Conservation (phyloP, 2,888 invertebrate genomes). For the Aspidiotus rigidus region DNA sequence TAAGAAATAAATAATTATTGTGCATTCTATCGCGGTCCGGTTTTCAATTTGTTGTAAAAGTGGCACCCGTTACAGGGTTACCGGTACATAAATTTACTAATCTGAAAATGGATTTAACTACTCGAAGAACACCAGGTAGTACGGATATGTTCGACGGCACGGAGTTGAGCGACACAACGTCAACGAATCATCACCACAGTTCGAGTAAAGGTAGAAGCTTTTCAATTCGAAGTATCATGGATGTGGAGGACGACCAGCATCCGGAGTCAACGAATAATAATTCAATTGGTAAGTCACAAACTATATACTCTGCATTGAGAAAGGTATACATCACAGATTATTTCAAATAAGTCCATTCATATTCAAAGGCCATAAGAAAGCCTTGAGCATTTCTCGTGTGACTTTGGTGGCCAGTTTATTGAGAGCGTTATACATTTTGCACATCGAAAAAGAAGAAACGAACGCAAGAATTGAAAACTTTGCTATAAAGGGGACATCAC, state of each 20-base stretch:
- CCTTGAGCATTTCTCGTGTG: too few species aligned
- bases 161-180: neutral
- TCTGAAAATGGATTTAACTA: constrained; percentile 24
- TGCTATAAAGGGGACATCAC: too few species aligned
- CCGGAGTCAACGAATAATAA: constrained; percentile 10
- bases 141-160: constrained; percentile 1
- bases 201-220: constrained; percentile 10
- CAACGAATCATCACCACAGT: neutral
- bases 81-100: too few species aligned
- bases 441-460: too few species aligned
- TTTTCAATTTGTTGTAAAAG: neutral
- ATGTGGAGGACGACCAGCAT: constrained; percentile 26
- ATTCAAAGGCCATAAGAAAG: too few species aligned
- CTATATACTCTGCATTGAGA: neutral
- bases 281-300: constrained; percentile 1
- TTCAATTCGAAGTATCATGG: constrained; percentile 28
- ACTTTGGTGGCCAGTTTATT: too few species aligned
- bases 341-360: too few species aligned
- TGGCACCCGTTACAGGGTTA: too few species aligned
- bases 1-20: too few species aligned
- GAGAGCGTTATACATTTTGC: too few species aligned
- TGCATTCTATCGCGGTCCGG: neutral
- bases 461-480: too few species aligned
- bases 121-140: constrained; percentile 11
- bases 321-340: too few species aligned